Evolutionary conservation across 2,797 vertebrate species (phyloP), one percentile per base, ranked within the genome.

Genomic region (Caiman crocodilus): DNA sequence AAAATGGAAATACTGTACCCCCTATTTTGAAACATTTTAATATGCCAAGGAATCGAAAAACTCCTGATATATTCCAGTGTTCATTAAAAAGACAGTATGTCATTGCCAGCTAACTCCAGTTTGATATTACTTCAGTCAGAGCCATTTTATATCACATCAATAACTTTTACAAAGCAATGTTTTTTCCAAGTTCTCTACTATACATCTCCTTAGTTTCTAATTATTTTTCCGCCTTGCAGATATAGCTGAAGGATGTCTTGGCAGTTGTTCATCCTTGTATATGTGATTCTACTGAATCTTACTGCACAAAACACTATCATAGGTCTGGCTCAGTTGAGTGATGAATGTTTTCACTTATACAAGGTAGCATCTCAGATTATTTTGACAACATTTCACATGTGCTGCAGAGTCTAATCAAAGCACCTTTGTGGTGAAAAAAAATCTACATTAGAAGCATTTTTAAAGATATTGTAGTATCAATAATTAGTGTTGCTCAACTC

Each of bases 181-280:
- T 71, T 79, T n/a, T 74, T 74, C 1, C 30, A 85, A 50, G 32
- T n/a, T 57, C 20, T 58, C 59, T 21, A 57, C 30, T 15, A 10
- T 84, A 59, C 42, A 78, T 65, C 55, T 91, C 88, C 88, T 91
- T 94, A 82, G 25, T 80, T 92, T 92, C 80, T 80, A 84, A 93
- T 94, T 89, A 89, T 85, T 91, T 92, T 35, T 61, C 81, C 78
- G 93, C 90, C 60, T 69, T 90, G 80, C 4, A 30, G 87, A 89
- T 92, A 42, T 95, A 61, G 95, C 80, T 90, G 90, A 95, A 93
- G 73, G 32, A 71, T 16, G 85, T 86, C 28, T 85, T 65, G 82
- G 73, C 64, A 84, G 78, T 73, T 73, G 13, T 60, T 94, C 30
- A 79, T 60, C 76, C 77, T 78, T 85, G 61, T 93, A 69, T 28